Conservation (phyloP, 2,113 vertebrate species). For the Gadus macrocephalus region DNA sequence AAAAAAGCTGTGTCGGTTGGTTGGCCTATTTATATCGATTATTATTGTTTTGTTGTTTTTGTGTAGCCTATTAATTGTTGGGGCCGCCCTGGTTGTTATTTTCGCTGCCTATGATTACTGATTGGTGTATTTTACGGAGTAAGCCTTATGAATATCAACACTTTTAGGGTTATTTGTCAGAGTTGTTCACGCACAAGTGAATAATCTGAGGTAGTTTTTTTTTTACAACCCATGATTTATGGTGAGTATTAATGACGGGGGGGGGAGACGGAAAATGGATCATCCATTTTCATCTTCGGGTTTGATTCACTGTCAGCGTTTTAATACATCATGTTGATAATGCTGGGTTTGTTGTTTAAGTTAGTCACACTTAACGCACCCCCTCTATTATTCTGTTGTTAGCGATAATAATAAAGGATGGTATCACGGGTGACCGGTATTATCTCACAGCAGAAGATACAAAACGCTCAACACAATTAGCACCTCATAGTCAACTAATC, state of each 20-base stretch:
- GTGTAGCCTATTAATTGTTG: no score
- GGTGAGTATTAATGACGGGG: not conserved
- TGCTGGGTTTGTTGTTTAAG: not conserved
- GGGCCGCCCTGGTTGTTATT: no score
- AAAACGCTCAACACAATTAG: slow-evolving; percentile 56
- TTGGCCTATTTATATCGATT: no score
- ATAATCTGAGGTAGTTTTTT: no score
- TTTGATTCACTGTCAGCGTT: not conserved
- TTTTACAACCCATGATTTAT: not conserved
- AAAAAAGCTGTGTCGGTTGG: no score
- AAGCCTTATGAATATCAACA: no score
- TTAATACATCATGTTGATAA: not conserved
- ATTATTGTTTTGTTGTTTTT: no score
- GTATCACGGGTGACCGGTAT: slow-evolving; percentile 33
- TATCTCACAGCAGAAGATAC: slow-evolving; percentile 27
- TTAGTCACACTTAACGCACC: slow-evolving; percentile 5
- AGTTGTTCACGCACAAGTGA: no score
- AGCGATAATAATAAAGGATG: slow-evolving; percentile 49
- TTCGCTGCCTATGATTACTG: no score
- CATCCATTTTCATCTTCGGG: not conserved
- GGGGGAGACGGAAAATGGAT: not conserved
- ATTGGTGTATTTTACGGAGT: no score
- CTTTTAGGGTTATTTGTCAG: no score
- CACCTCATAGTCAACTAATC: slow-evolving; percentile 40
- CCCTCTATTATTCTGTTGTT: slow-evolving; percentile 23